Evolutionary conservation across 2,888 invertebrate genomes (phyloP), one percentile per base, ranked within the genome.

Genomic region (Junonia oenone): DNA sequence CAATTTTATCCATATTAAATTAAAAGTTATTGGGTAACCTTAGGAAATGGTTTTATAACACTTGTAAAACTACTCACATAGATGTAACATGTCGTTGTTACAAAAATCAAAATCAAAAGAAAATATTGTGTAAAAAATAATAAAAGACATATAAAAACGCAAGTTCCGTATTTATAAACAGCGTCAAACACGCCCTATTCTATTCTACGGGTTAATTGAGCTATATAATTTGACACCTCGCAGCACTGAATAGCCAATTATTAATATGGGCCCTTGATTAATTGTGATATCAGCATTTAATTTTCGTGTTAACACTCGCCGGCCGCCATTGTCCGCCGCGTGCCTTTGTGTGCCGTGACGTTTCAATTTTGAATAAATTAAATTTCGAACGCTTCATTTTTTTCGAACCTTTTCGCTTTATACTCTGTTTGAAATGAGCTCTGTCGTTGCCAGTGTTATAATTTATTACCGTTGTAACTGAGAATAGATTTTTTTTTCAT

Each of bases 211-310:
- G 83, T 83, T 88, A 89, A 89, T 89, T 85, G 88, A 88, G 87
- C 84, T 81, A 88, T 89, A 88, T 89, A 89, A 86, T 88, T 89
- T 88, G 89, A 89, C 89, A 90, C 88, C 89, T 88, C 85, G 79
- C 83, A 75, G 76, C 76, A 78, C 80, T 89, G 89, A 89, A 90
- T 89, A 88, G 88, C 83, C 89, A 90, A 90, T 89, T 88, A 89
- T 87, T 87, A 88, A 88, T 88, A 88, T 88, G 81, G 85, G 75
- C 81, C 79, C 84, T 88, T 89, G 89, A 90, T 90, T 89, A 90
- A 90, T 90, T 89, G 86, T 90, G 88, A 89, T 90, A 90, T 90
- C 89, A 90, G 88, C 89, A 89, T 89, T 90, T 90, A 89, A 90
- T 89, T 89, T 90, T 86, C 89, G 81, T 88, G 89, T 89, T 90